Percentiles rank a stretch among this genome's conserved stretches.
Evolutionary conservation across 37 sponge, comb jelly and placozoan genomes (phyloP).

Genomic region (Theonella swinhoei): DNA sequence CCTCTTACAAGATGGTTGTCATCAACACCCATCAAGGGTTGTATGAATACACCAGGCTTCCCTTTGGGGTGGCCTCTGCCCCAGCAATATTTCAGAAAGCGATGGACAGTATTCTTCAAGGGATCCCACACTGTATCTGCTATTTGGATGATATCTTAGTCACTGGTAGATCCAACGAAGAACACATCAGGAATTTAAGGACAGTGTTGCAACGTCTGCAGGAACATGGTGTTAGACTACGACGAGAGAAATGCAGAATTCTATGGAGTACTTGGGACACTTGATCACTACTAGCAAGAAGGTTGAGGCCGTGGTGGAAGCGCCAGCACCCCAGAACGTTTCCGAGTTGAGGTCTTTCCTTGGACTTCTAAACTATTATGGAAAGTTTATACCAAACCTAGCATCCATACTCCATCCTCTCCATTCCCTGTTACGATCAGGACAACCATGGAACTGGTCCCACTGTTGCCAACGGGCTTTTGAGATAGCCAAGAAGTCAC

Average conservation of each 20-base stretch:
- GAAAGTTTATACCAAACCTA: conserved; percentile 33
- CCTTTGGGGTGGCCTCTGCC: conserved; percentile 43
- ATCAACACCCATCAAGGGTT: conserved; percentile 63
- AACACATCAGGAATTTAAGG: conserved; percentile 35
- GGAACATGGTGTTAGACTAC: conserved; percentile 7
- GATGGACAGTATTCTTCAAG: conserved; percentile 33
- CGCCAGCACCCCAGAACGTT: conserved; percentile 22
- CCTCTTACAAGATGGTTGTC: conserved; percentile 11
- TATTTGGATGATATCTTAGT: no score
- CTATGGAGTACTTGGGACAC: conserved; percentile 42
- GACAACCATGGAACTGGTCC: conserved; percentile 28
- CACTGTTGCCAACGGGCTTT: conserved; percentile 10
- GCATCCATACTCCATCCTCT: conserved; percentile 25
- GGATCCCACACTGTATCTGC: no score
- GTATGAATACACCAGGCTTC: conserved; percentile 24
- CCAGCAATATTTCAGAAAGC: conserved; percentile 14
- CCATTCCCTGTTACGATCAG: neutral
- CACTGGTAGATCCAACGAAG: neutral
- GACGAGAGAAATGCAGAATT: conserved; percentile 14
- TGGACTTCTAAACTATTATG: conserved; percentile 40
- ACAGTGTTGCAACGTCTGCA: conserved; percentile 12
- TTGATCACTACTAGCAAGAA: conserved; percentile 8
- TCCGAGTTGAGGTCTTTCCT: conserved; percentile 17
- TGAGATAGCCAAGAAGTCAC: neutral
- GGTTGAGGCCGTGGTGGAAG: conserved; percentile 16